Conservation (phyloP, 2,113 vertebrate species). For the Peromyscus polionotus region DNA sequence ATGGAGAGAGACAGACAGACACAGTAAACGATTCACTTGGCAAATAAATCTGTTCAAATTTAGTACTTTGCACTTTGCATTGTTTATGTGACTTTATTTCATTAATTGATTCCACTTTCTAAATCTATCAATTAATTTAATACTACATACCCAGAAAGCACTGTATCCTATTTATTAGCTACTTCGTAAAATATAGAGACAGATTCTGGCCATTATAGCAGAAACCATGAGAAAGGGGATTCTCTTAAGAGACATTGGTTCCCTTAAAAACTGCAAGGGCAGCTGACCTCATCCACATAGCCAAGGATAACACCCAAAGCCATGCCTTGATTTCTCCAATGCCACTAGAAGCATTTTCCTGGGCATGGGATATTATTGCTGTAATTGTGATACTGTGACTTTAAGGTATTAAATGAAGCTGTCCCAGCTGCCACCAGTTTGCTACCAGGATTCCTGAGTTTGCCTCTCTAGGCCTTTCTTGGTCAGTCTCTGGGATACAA, state of each 20-base stretch:
- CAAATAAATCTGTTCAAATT: neutral
- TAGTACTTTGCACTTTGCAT: neutral
- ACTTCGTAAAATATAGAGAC: neutral
- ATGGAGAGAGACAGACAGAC: neutral
- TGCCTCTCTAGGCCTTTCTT: neutral
- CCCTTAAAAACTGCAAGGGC: neutral
- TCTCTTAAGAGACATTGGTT: neutral
- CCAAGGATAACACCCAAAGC: neutral
- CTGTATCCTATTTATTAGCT: neutral
- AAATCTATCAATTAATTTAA: constrained; percentile 12
- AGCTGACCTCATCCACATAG: neutral
- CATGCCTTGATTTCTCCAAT: neutral
- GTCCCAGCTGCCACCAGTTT: neutral
- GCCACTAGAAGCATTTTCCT: neutral
- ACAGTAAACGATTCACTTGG: neutral
- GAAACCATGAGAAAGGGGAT: neutral
- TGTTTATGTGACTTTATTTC: neutral
- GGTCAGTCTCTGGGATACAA: too few species aligned
- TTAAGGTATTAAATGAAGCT: neutral
- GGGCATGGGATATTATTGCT: neutral
- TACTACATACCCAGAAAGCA: neutral
- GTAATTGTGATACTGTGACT: neutral
- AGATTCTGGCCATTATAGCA: neutral
- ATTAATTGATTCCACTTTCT: neutral
- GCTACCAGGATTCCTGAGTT: neutral